These are phyloP conservation scores for Lagopus leucura DNA, from an alignment of 2,113 vertebrate genomes.

Conservation along the genomic window DNA sequence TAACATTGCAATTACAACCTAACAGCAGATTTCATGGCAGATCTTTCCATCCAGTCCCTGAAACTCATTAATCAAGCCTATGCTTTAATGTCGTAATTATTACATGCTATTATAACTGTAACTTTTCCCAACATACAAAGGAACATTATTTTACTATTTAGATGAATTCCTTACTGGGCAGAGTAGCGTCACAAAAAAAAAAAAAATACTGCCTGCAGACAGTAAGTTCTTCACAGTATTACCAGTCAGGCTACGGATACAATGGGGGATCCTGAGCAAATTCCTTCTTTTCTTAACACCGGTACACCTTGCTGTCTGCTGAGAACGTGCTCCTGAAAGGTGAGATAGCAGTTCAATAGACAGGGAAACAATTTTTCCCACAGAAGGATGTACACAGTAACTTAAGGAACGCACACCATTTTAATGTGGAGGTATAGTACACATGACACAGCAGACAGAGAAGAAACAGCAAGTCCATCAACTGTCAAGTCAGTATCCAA, in stretches of 20 bases:
- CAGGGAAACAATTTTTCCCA: background rate
- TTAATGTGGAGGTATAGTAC: background rate
- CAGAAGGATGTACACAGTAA: background rate
- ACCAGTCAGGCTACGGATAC: background rate
- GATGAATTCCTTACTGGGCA: background rate
- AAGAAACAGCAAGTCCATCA: background rate
- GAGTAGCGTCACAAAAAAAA: background rate
- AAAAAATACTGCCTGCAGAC: background rate
- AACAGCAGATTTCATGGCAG: background rate
- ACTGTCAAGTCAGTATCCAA: background rate
- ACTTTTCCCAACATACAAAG: background rate
- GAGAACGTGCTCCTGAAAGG: background rate
- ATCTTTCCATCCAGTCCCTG: background rate
- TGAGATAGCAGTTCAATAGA: background rate
- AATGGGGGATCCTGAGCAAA: background rate
- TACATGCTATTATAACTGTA: background rate
- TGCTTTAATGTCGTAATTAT: background rate
- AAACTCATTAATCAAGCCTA: background rate
- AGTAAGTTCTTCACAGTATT: background rate
- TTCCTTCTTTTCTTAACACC: background rate
- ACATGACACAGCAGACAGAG: background rate
- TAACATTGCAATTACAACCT: background rate
- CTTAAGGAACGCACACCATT: background rate
- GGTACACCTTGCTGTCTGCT: background rate
- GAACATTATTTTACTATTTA: background rate